A percentile compares a stretch with the other conserved stretches of the same genome.
Evolutionary conservation across 2,797 vertebrate species (phyloP).

Genomic region (Avahi laniger): DNA sequence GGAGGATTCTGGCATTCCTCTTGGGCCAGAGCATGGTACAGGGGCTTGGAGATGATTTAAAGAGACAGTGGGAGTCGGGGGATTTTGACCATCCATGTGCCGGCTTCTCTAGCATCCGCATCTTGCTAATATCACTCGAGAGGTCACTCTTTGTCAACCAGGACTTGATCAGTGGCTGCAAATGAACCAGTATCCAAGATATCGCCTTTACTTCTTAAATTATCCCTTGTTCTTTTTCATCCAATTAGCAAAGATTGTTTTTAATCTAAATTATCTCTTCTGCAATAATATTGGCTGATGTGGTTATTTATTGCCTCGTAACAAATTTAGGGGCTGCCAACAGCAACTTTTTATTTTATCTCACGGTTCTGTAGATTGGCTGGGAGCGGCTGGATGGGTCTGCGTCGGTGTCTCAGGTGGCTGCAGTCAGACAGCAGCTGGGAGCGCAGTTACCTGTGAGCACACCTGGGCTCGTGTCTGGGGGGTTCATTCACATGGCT

Average conservation of each 20-base stretch:
- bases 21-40: not conserved
- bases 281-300: not conserved
- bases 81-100: not conserved
- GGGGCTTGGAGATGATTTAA: not conserved
- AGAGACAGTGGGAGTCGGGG: not conserved
- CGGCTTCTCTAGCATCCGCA: not conserved
- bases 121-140: not conserved
- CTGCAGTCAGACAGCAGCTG: not conserved
- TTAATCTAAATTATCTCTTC: not conserved
- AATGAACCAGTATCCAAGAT: not conserved
- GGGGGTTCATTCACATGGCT: fast-evolving
- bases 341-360: not conserved
- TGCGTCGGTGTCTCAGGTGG: fast-evolving
- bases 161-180: not conserved
- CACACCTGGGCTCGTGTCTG: not conserved
- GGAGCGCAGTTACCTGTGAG: not conserved
- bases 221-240: not conserved
- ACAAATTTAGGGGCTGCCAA: not conserved
- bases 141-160: not conserved
- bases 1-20: not conserved
- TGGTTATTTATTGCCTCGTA: not conserved
- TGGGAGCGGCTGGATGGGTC: not conserved
- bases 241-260: not conserved
- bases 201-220: not conserved
- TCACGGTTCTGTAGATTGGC: not conserved